A percentile compares a stretch with the other conserved stretches of the same genome.
Evolutionary conservation across 2,888 invertebrate species (phyloP).

Genomic region (Monoplex corrugatus): DNA sequence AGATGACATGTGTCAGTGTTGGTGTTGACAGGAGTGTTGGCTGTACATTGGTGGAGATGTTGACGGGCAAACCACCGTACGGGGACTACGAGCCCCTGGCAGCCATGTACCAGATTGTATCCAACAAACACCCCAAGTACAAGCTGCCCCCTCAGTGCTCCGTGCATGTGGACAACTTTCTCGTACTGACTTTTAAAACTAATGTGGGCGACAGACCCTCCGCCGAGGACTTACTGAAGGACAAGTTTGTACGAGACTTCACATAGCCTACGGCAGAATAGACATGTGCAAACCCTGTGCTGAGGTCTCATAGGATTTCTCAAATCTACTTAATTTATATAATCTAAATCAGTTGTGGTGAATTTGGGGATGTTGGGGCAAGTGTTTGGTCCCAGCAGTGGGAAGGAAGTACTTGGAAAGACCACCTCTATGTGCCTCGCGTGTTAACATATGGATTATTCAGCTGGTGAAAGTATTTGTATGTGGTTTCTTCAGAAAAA

Average conservation of each 20-base stretch:
- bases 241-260: conserved; percentile 62
- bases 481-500: no score
- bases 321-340: conserved; percentile 23
- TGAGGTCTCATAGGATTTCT: background rate
- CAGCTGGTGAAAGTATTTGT: no score
- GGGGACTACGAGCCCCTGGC: conserved; percentile 81
- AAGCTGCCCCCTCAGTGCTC: conserved; percentile 72
- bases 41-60: conserved; percentile 82
- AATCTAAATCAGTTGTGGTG: background rate
- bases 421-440: no score
- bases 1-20: background rate
- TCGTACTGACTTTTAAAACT: conserved; percentile 74
- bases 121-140: conserved; percentile 75
- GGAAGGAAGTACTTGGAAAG: no score
- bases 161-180: conserved; percentile 71
- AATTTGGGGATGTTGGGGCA: no score
- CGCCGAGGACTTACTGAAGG: conserved; percentile 75
- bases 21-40: conserved; percentile 80
- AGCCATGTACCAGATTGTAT: conserved; percentile 82
- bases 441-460: no score
- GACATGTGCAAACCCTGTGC: background rate
- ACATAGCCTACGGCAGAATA: conserved; percentile 50
- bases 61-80: conserved; percentile 80
- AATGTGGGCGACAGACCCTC: conserved; percentile 74
- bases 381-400: no score